phyloP scores from a whole-genome alignment of 2,888 invertebrate species.

The Serrognathus titanus region DNA sequence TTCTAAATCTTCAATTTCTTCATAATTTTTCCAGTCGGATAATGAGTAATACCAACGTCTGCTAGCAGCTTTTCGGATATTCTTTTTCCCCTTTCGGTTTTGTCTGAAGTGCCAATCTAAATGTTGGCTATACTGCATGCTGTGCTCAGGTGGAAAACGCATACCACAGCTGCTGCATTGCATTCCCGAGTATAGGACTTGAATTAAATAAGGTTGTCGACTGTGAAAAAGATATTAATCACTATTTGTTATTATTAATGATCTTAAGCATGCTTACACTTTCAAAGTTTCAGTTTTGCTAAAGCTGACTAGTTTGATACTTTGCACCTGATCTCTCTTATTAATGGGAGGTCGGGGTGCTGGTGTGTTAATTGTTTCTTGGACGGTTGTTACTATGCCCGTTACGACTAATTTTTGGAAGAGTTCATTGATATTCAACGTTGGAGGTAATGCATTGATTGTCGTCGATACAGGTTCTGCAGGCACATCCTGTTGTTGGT shows the following conservation, averaged over 20 bases:
- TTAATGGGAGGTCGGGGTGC: conserved; percentile 7
- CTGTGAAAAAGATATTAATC: conserved; percentile 44
- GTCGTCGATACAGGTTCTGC: conserved; percentile 31
- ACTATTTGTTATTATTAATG: conserved; percentile 2
- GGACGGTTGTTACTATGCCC: conserved; percentile 63
- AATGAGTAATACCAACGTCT: conserved; percentile 88
- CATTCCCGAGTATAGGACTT: conserved; percentile 79
- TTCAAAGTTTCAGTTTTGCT: conserved; percentile 69
- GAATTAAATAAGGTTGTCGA: conserved; percentile 69
- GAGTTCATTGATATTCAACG: conserved; percentile 73
- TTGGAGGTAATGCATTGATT: conserved; percentile 26
- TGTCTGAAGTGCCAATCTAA: conserved; percentile 98
- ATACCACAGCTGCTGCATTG: conserved; percentile 97
- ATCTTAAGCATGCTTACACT: conserved; percentile 53
- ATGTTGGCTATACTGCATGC: conserved; percentile 89
- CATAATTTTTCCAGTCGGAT: conserved; percentile 90
- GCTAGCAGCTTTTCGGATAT: conserved; percentile 76
- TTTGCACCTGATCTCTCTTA: conserved; percentile 16
- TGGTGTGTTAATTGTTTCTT: conserved; percentile 11
- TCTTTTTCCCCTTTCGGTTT: conserved; percentile 84
- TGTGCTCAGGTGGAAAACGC: conserved; percentile 86
- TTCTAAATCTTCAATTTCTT: conserved; percentile 88
- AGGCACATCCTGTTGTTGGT: conserved; percentile 20
- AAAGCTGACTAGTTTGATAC: conserved; percentile 64
- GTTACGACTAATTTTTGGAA: conserved; percentile 82